phyloP scores from a whole-genome alignment of 2,888 invertebrate genomes.

The Eupithecia abbreviata region DNA sequence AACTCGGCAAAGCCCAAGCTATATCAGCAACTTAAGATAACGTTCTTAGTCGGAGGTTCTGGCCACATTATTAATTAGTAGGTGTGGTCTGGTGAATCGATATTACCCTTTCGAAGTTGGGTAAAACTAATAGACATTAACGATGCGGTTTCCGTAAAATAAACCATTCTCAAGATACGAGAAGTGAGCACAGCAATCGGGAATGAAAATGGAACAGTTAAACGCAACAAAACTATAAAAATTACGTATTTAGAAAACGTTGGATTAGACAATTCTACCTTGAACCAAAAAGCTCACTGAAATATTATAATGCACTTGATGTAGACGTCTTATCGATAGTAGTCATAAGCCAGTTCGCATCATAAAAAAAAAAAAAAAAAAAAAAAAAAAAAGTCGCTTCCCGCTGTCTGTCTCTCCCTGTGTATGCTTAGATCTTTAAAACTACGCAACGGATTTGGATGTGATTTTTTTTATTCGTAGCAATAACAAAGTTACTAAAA shows the following conservation, averaged over 20 bases:
- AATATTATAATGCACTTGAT: not conserved
- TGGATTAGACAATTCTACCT: not conserved
- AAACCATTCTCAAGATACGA: conserved; percentile 8
- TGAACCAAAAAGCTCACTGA: not conserved
- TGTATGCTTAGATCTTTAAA: too few species aligned
- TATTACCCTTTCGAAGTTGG: conserved; percentile 19
- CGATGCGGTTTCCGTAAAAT: conserved; percentile 22
- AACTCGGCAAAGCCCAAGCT: conserved; percentile 29
- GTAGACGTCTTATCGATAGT: not conserved
- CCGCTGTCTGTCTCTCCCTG: too few species aligned
- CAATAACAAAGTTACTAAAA: too few species aligned
- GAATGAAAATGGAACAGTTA: not conserved
- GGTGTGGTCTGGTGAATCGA: conserved; percentile 21
- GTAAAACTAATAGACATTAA: conserved; percentile 21
- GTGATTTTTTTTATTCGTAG: too few species aligned
- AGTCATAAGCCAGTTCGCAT: not conserved
- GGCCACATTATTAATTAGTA: conserved; percentile 22
- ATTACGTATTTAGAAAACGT: not conserved
- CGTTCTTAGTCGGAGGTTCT: conserved; percentile 24
- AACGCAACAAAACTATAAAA: not conserved
- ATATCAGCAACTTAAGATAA: conserved; percentile 33
- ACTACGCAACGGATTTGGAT: too few species aligned
- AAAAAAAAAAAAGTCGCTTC: too few species aligned
- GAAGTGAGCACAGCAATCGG: not conserved
- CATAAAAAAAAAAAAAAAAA: too few species aligned